Base-by-base conservation (phyloP, 2,888 invertebrate genomes). In the Crematogaster levior region DNA sequence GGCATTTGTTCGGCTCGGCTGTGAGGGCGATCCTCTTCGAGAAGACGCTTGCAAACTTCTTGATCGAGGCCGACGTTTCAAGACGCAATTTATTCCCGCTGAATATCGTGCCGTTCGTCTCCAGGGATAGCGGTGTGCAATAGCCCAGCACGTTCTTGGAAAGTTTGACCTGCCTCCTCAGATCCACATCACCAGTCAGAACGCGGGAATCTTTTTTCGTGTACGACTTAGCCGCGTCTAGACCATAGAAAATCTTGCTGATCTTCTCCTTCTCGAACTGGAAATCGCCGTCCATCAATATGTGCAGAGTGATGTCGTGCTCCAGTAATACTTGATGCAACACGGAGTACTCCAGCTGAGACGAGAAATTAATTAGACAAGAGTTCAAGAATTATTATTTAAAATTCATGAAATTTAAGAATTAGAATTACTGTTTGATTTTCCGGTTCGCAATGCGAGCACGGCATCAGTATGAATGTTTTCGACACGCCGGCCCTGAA, bases 401-500 rank as follows among this genome's bases (percentile, higher is more conserved):
- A 63, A 74, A 74, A 4, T 27, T 65, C 15, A 40, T 21, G 5
- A 56, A 66, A 21, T 1, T 43, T 6, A 10, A 24, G 12, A 43
- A n/a, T 60, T 2, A 18, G 9, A 88, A 94, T 94, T 95, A 97
- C 97, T 95, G 96, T 96, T 96, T 97, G 97, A 88, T 96, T 95
- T 56, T 95, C 94, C 5, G 96, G 95, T 86, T 96, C 96, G 93
- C 98, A 98, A 74, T 96, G 95, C 15, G 97, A 96, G 94, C 98
- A 98, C 0, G 98, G 97, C 92, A 98, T 93, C 58, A 98, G 95
- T 84, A 98, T 95, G 86, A 98, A 96, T 3, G 97, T 97, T 93
- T 98, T 97, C 0, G 98, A 97, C 34, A 97, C 98, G 0, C 97
- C 98, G 1, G 98, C 96, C 46, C 98, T 96, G 95, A 97, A 98